Conservation (phyloP, 1,140 invertebrate genomes). For the Babylonia areolata region DNA sequence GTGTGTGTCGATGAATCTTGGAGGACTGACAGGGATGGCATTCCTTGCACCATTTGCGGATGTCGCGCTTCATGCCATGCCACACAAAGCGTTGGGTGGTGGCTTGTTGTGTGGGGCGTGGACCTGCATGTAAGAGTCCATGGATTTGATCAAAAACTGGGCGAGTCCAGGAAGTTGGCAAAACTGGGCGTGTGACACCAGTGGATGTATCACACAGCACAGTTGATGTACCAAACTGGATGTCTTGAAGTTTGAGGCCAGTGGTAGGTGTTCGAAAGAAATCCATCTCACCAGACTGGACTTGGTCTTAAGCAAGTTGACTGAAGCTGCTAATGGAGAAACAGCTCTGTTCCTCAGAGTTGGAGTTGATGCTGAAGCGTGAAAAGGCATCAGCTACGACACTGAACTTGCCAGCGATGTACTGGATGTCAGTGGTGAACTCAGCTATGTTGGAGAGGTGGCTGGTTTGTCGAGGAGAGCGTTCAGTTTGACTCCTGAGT, state of each 20-base stretch:
- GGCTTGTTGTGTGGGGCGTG: slow-evolving; percentile 17
- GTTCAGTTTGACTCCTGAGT: too few relatives aligned
- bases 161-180: not conserved
- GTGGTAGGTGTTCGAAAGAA: too few relatives aligned
- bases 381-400: too few relatives aligned
- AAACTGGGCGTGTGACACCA: not conserved
- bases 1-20: slow-evolving; percentile 16
- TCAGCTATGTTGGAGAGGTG: too few relatives aligned
- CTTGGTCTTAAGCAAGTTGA: too few relatives aligned
- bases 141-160: not conserved
- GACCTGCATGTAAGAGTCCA: not conserved
- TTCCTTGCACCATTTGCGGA: not conserved
- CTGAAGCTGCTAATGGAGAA: too few relatives aligned
- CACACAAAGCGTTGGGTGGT: not conserved
- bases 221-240: not conserved
- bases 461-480: too few relatives aligned
- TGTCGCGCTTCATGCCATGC: slow-evolving; percentile 25
- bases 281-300: too few relatives aligned
- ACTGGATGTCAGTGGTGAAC: too few relatives aligned
- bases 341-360: too few relatives aligned
- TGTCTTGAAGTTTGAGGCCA: not conserved
- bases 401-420: too few relatives aligned
- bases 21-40: slow-evolving; percentile 1
- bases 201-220: not conserved
- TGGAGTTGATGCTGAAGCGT: too few relatives aligned